Conservation (phyloP, 2,113 vertebrate species). For the Heloderma charlesbogerti region DNA sequence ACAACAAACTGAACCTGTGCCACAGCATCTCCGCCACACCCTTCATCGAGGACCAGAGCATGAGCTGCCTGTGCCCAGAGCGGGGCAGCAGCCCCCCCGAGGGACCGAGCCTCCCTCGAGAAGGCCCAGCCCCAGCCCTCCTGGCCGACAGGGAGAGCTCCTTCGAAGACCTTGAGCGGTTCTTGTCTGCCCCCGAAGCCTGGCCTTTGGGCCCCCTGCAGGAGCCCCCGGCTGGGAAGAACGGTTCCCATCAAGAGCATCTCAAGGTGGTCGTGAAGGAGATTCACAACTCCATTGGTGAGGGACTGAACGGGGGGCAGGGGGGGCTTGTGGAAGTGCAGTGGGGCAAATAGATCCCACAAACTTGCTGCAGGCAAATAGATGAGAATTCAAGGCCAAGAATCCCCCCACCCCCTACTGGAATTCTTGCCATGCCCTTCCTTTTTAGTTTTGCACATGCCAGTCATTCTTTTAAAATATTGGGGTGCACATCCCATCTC, state of each 20-base stretch:
- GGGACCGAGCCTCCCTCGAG: neutral
- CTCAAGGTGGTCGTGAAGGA: conserved; percentile 87
- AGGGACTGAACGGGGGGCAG: conserved; percentile 24
- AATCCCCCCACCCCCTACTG: neutral
- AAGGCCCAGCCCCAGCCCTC: accelerated
- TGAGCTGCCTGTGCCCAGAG: neutral
- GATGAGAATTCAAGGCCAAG: neutral
- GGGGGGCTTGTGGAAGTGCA: neutral
- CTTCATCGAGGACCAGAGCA: conserved; percentile 39
- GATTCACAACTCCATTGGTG: conserved; percentile 90
- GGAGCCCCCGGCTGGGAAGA: conserved; percentile 63
- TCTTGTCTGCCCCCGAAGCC: conserved; percentile 80
- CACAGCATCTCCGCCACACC: conserved; percentile 70
- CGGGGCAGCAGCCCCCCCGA: neutral
- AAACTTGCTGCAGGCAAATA: no score
- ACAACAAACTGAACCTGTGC: conserved; percentile 16
- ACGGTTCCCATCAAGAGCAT: conserved; percentile 75
- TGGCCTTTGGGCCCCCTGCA: conserved; percentile 28
- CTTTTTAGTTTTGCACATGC: neutral
- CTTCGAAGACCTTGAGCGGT: conserved; percentile 92
- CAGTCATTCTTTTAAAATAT: no score
- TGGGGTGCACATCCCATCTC: neutral
- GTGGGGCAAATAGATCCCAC: neutral
- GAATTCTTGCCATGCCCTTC: neutral
- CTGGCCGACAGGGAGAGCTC: conserved; percentile 85